A percentile compares a stretch with the other conserved stretches of the same genome.
Evolutionary conservation across 2,113 vertebrate genomes (phyloP).

Genomic region (Tringa solitaria): DNA sequence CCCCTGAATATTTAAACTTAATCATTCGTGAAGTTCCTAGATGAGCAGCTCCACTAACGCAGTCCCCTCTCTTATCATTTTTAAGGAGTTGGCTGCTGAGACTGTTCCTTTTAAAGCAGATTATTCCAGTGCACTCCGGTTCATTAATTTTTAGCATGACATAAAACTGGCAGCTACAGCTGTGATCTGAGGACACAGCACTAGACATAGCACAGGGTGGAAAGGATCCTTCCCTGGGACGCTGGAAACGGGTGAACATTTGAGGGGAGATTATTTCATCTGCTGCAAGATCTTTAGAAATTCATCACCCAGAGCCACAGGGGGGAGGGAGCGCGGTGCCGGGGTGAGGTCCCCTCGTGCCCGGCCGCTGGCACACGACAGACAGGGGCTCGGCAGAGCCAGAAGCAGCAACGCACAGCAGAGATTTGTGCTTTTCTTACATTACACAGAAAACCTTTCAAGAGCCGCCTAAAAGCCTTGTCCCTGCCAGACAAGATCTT

Average conservation of each 20-base stretch:
- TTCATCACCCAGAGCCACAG: no score
- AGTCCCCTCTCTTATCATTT: background rate
- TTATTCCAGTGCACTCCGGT: background rate
- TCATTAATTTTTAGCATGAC: slow-evolving; percentile 10
- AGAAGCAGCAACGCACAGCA: background rate
- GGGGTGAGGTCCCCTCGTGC: background rate
- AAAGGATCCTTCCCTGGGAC: background rate
- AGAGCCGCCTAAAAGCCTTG: background rate
- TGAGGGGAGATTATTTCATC: background rate
- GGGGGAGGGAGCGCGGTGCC: fast-evolving
- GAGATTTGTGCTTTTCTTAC: background rate
- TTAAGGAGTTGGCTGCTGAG: background rate
- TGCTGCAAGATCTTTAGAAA: background rate
- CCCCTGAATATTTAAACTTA: background rate
- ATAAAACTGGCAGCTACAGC: background rate
- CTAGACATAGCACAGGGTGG: background rate
- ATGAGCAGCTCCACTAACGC: background rate
- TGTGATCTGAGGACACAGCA: background rate
- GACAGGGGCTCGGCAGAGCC: background rate
- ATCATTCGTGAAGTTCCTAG: background rate
- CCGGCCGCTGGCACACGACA: background rate
- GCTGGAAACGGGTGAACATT: background rate
- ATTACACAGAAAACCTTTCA: background rate
- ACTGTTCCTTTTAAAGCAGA: background rate
- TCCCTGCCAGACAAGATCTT: background rate